These are phyloP conservation scores for Prunella himalayana DNA, from an alignment of 2,113 vertebrate genomes.

Conservation along the genomic window DNA sequence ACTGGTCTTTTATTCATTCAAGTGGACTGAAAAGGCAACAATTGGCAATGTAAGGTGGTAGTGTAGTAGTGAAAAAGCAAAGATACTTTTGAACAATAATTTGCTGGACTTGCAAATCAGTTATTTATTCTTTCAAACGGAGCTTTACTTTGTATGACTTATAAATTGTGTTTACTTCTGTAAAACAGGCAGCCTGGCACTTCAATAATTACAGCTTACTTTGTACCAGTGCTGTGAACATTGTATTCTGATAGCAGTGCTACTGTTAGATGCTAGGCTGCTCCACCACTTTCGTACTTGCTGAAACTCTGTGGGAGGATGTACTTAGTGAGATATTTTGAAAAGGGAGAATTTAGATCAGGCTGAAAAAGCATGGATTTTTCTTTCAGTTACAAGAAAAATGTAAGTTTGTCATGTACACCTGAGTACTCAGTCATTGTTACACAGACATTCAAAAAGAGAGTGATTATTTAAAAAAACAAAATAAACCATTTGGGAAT, in stretches of 20 bases:
- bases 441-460: background rate
- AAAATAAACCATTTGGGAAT: background rate
- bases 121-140: background rate
- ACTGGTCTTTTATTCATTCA: background rate
- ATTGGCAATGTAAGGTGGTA: background rate
- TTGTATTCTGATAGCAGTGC: constrained; percentile 11
- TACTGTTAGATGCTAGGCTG: constrained; percentile 16
- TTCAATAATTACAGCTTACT: constrained; percentile 46
- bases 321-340: constrained; percentile 22
- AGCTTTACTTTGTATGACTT: background rate
- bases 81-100: background rate
- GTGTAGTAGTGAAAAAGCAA: background rate
- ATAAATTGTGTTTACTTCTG: constrained; percentile 29
- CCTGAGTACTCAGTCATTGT: background rate
- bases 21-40: background rate
- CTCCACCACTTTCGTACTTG: background rate
- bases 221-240: background rate
- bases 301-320: constrained; percentile 51
- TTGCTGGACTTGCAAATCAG: background rate
- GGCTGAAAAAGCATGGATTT: background rate
- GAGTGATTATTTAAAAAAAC: background rate
- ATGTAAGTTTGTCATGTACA: background rate
- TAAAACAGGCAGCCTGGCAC: background rate
- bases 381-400: background rate
- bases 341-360: constrained; percentile 25